phyloP scores from a whole-genome alignment of 1,140 invertebrate species.

The Geopemphigus sp. region DNA sequence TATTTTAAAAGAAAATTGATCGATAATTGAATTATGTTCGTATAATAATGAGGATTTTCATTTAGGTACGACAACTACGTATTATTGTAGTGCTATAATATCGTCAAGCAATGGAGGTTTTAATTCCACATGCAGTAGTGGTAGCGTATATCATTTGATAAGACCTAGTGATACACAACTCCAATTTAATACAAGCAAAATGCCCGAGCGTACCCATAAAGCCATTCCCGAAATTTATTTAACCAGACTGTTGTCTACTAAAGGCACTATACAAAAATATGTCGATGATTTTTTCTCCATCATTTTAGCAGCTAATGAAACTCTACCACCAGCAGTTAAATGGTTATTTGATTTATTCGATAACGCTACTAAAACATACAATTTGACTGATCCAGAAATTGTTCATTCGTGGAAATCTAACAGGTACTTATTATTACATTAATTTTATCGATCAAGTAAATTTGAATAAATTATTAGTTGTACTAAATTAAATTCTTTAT shows the following conservation, averaged over 20 bases:
- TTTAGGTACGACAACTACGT: slow-evolving; percentile 36
- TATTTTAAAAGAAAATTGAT: slow-evolving; percentile 18
- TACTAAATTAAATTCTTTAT: no score
- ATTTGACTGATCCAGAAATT: slow-evolving; percentile 83
- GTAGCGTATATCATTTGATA: slow-evolving; percentile 72
- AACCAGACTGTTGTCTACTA: slow-evolving; percentile 86
- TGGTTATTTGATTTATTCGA: slow-evolving; percentile 94
- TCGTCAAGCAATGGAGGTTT: slow-evolving; percentile 69
- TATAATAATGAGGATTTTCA: background rate
- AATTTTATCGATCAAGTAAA: no score
- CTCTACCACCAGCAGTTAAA: slow-evolving; percentile 87
- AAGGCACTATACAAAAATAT: slow-evolving; percentile 94
- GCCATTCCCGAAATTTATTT: slow-evolving; percentile 94
- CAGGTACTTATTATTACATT: slow-evolving; percentile 55
- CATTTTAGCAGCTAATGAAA: slow-evolving; percentile 83
- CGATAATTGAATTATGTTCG: background rate
- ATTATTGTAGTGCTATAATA: slow-evolving; percentile 53
- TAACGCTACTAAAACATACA: slow-evolving; percentile 80
- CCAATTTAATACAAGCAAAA: slow-evolving; percentile 59
- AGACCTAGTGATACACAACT: slow-evolving; percentile 73
- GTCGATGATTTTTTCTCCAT: slow-evolving; percentile 92
- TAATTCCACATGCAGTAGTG: slow-evolving; percentile 66
- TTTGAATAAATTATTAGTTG: no score
- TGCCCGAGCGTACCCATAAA: slow-evolving; percentile 77
- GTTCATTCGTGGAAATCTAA: slow-evolving; percentile 97